Percentiles rank a stretch among this genome's conserved stretches.
These are phyloP conservation scores for Nephila pilipes DNA, from an alignment of 1,140 invertebrate species.

Conservation along the genomic window DNA sequence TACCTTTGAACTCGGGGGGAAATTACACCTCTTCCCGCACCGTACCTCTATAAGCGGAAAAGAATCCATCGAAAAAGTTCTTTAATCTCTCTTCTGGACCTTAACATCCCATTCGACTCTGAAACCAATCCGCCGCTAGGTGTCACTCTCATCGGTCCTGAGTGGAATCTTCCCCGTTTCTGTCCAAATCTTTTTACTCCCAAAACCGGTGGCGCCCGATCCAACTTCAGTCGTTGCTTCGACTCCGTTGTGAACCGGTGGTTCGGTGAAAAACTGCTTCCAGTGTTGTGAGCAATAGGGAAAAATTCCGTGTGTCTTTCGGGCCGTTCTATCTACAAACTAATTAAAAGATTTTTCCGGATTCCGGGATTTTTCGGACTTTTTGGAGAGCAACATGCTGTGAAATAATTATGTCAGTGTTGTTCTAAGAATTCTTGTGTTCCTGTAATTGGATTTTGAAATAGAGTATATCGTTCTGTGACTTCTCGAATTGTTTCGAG, in stretches of 20 bases:
- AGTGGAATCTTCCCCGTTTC: conserved; percentile 20
- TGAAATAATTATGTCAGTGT: not conserved
- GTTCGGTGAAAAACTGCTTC: not conserved
- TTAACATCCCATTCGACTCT: too few species aligned
- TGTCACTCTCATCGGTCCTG: not conserved
- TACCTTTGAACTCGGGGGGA: too few species aligned
- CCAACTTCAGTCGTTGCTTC: not conserved
- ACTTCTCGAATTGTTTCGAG: not conserved
- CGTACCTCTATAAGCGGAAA: too few species aligned
- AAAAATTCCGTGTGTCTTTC: not conserved
- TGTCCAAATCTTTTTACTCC: conserved; percentile 26
- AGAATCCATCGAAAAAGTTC: not conserved
- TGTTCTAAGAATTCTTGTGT: not conserved
- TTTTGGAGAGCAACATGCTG: not conserved
- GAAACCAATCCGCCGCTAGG: not conserved
- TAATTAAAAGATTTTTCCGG: conserved; percentile 13
- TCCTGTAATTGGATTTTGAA: not conserved
- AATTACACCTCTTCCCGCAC: too few species aligned
- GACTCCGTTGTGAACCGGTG: not conserved
- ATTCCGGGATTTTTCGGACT: not conserved
- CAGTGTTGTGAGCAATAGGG: too few species aligned
- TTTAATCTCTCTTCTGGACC: not conserved
- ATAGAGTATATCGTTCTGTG: not conserved
- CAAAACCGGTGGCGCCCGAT: not conserved
- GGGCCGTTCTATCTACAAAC: not conserved